A percentile compares a stretch with the other conserved stretches of the same genome.
Conservation (phyloP, 2,888 invertebrate genomes). For the Halictus quadricinctus region DNA sequence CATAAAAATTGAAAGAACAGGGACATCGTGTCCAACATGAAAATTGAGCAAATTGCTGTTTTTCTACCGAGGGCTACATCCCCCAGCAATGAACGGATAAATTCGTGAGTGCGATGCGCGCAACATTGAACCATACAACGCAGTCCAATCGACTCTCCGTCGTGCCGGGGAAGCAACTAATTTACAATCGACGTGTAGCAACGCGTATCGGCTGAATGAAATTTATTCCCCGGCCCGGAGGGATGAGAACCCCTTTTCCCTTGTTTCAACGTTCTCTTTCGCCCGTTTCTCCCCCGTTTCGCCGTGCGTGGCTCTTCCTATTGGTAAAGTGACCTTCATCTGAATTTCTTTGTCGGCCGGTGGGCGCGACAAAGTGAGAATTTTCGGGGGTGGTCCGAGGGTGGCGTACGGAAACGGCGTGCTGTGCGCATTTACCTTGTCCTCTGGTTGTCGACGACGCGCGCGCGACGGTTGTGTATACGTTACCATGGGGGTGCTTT, state of each 20-base stretch:
- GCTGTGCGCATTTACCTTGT: conserved; percentile 50
- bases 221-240: conserved; percentile 48
- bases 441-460: neutral
- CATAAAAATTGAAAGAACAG: neutral
- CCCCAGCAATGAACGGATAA: neutral
- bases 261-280: conserved; percentile 21
- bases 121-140: neutral
- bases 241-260: conserved; percentile 33
- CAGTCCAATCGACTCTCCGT: neutral
- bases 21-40: neutral
- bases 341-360: conserved; percentile 70
- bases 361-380: conserved; percentile 22
- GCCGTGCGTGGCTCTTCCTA: conserved; percentile 45
- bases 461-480: neutral
- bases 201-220: conserved; percentile 54
- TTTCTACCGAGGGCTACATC: neutral
- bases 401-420: conserved; percentile 26
- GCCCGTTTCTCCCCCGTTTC: neutral
- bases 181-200: conserved; percentile 38
- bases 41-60: neutral
- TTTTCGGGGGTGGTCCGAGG: neutral
- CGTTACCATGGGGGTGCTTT: conserved; percentile 20
- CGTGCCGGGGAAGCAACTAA: conserved; percentile 16
- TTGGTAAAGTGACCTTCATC: conserved; percentile 74
- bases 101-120: neutral